phyloP scores from a whole-genome alignment of 2,797 vertebrate genomes.

The Pachyuromys duprasi region DNA sequence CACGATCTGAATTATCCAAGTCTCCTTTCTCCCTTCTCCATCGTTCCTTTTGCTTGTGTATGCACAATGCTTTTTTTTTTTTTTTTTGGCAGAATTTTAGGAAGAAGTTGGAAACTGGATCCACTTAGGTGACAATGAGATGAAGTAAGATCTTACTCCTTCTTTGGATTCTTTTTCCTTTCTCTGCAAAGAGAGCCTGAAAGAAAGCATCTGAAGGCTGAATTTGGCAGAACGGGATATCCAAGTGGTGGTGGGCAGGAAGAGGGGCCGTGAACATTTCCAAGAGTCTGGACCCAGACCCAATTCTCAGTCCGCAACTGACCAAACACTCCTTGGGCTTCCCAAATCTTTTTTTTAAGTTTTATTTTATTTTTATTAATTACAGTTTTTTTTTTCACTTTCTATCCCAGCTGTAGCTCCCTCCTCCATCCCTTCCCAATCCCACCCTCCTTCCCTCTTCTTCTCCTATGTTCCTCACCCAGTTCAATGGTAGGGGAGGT shows the following conservation, averaged over 20 bases:
- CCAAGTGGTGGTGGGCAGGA: background rate
- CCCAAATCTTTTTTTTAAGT: too few species aligned
- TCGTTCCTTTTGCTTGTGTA: background rate
- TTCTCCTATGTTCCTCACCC: too few species aligned
- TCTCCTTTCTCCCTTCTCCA: background rate
- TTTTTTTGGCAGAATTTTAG: background rate
- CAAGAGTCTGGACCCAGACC: conserved; percentile 55
- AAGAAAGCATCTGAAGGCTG: background rate
- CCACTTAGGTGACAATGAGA: background rate
- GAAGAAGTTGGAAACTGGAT: background rate
- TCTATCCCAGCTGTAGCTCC: too few species aligned
- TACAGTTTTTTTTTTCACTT: too few species aligned
- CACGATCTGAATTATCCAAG: background rate
- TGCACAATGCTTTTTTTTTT: background rate
- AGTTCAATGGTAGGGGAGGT: too few species aligned
- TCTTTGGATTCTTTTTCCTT: conserved; percentile 28
- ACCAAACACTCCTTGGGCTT: conserved; percentile 64
- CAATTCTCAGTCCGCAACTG: conserved; percentile 31
- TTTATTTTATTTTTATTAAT: too few species aligned
- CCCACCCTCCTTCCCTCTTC: too few species aligned
- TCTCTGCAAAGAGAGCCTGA: background rate
- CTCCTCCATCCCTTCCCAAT: too few species aligned
- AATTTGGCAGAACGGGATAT: background rate
- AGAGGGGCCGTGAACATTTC: conserved; percentile 12
- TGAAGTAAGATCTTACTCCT: background rate